Percentiles rank a stretch among this genome's conserved stretches.
These are phyloP conservation scores for Ornithoptera priamus DNA, from an alignment of 2,888 invertebrate genomes.

Conservation along the genomic window DNA sequence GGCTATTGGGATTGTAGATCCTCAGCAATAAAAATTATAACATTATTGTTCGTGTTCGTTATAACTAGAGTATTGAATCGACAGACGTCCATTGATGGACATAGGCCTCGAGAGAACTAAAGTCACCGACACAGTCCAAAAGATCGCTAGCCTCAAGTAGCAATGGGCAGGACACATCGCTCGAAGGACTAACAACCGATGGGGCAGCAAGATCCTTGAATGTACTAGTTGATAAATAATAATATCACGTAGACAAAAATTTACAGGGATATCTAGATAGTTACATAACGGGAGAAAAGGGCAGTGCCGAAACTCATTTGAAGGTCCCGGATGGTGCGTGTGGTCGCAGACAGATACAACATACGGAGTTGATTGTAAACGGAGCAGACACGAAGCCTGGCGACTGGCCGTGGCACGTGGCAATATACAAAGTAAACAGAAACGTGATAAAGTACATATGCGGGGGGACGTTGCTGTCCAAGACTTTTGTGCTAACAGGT, in stretches of 20 bases:
- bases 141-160: no score
- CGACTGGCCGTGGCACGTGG: constrained; percentile 69
- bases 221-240: no score
- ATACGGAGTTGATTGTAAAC: constrained; percentile 54
- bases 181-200: no score
- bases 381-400: constrained; percentile 54
- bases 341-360: constrained; percentile 48
- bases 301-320: constrained; percentile 39
- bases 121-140: no score
- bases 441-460: constrained; percentile 50
- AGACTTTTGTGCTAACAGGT: constrained; percentile 56
- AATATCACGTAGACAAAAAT: background rate
- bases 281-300: constrained; percentile 27
- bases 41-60: no score
- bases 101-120: no score
- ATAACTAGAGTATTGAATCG: no score
- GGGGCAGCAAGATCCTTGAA: no score
- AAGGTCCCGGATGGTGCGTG: constrained; percentile 41
- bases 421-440: constrained; percentile 47
- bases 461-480: constrained; percentile 58
- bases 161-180: no score
- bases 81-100: no score
- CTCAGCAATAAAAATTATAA: no score
- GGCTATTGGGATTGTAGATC: no score
- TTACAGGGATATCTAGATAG: constrained; percentile 20